Evolutionary conservation across 2,797 vertebrate species (phyloP).

Genomic region (Lophius americanus): DNA sequence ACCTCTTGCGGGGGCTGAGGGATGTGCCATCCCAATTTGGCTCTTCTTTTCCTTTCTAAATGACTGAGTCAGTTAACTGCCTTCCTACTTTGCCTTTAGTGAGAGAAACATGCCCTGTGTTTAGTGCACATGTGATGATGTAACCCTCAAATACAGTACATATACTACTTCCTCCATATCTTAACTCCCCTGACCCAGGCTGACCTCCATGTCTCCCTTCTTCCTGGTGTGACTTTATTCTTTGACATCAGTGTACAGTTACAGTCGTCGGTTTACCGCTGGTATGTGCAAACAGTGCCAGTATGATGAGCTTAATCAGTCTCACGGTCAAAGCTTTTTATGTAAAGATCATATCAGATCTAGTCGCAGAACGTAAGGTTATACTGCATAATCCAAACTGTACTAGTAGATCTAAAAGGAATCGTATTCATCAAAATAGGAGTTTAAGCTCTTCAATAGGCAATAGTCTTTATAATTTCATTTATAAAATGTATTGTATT

Average conservation of each 20-base stretch:
- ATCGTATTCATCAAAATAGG: not conserved
- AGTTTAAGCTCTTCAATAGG: not conserved
- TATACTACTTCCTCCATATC: conserved; percentile 41
- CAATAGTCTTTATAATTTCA: too few relatives aligned
- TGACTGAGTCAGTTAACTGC: not conserved
- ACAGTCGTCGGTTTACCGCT: conserved; percentile 48
- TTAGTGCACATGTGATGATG: conserved; percentile 29
- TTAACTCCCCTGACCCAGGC: conserved; percentile 48
- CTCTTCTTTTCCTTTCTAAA: not conserved
- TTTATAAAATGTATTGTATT: too few relatives aligned
- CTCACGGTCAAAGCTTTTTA: not conserved
- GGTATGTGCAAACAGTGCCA: conserved; percentile 56
- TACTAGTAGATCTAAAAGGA: not conserved
- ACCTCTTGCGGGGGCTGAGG: too few relatives aligned
- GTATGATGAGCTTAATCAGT: conserved; percentile 57
- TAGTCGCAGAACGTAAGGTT: not conserved
- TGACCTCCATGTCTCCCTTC: conserved; percentile 71
- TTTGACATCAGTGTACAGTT: conserved; percentile 64
- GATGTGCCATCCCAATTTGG: too few relatives aligned
- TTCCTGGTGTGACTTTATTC: conserved; percentile 74
- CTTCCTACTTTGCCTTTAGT: conserved; percentile 2
- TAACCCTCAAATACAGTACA: conserved; percentile 10
- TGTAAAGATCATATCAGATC: not conserved
- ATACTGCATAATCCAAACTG: too few relatives aligned
- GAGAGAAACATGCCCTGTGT: conserved; percentile 15